phyloP scores from a whole-genome alignment of 2,797 vertebrate genomes.

The Anguilla obscura region DNA sequence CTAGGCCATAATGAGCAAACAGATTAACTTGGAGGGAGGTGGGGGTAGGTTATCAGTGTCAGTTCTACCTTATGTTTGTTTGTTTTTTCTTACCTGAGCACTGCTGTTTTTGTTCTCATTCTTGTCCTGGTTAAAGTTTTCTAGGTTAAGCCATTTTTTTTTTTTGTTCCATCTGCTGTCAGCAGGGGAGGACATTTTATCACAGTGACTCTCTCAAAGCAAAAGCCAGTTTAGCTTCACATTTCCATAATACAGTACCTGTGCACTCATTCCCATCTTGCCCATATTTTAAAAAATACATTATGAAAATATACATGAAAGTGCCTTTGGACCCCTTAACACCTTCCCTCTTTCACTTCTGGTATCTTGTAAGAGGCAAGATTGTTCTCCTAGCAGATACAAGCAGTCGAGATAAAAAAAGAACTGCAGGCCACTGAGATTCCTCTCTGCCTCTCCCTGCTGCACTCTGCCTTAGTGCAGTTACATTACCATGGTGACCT shows the following conservation, averaged over 20 bases:
- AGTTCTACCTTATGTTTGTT: background rate
- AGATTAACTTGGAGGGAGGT: too few relatives aligned
- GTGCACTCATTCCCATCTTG: background rate
- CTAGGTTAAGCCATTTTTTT: background rate
- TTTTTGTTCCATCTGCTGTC: background rate
- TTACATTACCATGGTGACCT: slow-evolving; percentile 23
- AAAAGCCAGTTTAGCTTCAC: background rate
- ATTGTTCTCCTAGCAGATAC: background rate
- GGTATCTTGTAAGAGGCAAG: background rate
- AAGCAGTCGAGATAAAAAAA: background rate
- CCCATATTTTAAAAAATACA: background rate
- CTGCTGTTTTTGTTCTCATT: background rate
- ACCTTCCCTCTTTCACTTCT: background rate
- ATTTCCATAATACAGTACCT: background rate
- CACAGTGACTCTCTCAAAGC: background rate
- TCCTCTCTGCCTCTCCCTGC: slow-evolving; percentile 9
- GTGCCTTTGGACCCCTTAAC: background rate
- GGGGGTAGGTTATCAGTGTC: too few relatives aligned
- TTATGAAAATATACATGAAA: background rate
- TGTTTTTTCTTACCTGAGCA: background rate
- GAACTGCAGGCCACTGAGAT: background rate
- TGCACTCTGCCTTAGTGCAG: background rate
- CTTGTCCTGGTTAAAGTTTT: background rate
- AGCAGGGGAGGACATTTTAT: background rate
- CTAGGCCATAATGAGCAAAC: background rate